Conservation (phyloP, 1,140 invertebrate species). For the Sarcophaga bullata region DNA sequence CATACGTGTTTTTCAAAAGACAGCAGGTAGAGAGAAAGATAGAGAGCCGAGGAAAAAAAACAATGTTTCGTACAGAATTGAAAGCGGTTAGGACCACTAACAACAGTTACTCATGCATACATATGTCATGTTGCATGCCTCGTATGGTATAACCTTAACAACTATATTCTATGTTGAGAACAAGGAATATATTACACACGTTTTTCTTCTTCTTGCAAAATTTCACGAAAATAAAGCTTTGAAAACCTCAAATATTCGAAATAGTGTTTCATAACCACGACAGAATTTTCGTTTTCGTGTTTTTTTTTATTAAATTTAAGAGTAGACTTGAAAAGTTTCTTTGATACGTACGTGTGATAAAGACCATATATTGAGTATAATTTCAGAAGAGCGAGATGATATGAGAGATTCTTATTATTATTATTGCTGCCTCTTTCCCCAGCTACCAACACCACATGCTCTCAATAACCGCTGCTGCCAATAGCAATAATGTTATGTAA, state of each 20-base stretch:
- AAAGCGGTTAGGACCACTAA: background rate
- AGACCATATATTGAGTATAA: constrained; percentile 19
- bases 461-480: background rate
- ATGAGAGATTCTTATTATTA: constrained; percentile 17
- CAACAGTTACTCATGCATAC: background rate
- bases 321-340: constrained; percentile 10
- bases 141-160: too few relatives aligned
- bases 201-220: background rate
- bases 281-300: background rate
- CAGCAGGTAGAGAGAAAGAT: background rate
- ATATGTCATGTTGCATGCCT: background rate
- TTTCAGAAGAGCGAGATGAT: background rate
- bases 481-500: background rate
- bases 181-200: background rate
- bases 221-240: too few relatives aligned
- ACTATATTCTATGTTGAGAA: background rate
- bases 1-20: background rate
- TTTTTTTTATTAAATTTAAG: background rate
- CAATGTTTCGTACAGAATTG: too few relatives aligned
- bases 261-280: background rate
- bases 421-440: background rate
- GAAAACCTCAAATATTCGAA: background rate
- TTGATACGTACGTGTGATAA: constrained; percentile 13
- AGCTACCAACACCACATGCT: background rate
- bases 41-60: too few relatives aligned